These are phyloP conservation scores for Quadriops clusia DNA, from an alignment of 2,888 invertebrate genomes.

Conservation along the genomic window DNA sequence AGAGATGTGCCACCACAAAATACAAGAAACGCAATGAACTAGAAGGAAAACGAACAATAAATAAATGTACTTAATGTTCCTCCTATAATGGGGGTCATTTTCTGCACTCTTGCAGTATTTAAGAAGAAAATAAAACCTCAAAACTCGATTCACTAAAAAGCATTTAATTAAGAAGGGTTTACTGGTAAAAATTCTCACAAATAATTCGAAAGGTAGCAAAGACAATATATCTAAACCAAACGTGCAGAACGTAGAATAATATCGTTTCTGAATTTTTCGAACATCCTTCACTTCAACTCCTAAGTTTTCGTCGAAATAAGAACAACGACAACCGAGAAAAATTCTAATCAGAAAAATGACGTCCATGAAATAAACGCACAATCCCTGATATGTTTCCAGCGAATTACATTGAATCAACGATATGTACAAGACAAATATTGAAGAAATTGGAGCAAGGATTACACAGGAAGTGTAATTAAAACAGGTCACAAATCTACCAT, in stretches of 20 bases:
- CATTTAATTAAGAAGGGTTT: conserved; percentile 8
- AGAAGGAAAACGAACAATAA: too few relatives aligned
- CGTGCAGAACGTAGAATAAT: conserved; percentile 9
- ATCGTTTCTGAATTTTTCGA: conserved; percentile 14
- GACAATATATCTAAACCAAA: conserved; percentile 20
- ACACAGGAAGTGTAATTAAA: conserved; percentile 9
- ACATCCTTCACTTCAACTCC: conserved; percentile 16
- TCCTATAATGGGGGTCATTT: too few relatives aligned
- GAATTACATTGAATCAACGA: conserved; percentile 10
- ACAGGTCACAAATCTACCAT: conserved; percentile 3
- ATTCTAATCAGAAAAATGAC: conserved; percentile 16
- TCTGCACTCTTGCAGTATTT: conserved; percentile 14
- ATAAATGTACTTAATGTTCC: too few relatives aligned
- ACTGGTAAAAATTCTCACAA: conserved; percentile 7
- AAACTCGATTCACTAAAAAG: conserved; percentile 11
- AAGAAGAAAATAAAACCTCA: conserved; percentile 13
- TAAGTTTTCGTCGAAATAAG: conserved; percentile 17
- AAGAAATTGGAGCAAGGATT: conserved; percentile 11
- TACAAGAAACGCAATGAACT: too few relatives aligned
- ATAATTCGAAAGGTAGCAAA: conserved; percentile 17
- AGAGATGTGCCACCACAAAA: conserved; percentile 9
- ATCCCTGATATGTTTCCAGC: background rate
- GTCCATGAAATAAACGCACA: conserved; percentile 9
- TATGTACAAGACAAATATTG: conserved; percentile 9
- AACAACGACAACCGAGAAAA: conserved; percentile 16